Base-by-base conservation (phyloP, 1,140 invertebrate species). In the Scaptomyza pallida region DNA sequence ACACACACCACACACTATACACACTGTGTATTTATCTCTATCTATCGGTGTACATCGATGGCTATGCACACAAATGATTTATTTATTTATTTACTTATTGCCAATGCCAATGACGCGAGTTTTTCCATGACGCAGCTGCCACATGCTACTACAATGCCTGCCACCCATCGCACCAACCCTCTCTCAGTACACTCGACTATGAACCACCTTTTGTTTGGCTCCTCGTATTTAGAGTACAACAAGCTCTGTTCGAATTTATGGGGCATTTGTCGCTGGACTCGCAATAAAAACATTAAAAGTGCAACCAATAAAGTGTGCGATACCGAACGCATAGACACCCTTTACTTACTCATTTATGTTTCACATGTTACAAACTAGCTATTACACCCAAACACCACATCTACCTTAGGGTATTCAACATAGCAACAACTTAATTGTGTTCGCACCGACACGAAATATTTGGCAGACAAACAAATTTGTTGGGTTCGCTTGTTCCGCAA, bases 51-150 rank as follows among this genome's bases (percentile, higher is more conserved):
- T 75, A 74, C 70, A 65, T 55, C 61, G 59, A 51, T 54, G 72
- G 50, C 76, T 75, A 59, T 79, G 63, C 50, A 85, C 69, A 78
- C 73, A 73, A 77, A 88, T 86, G 81, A 86, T 86, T 86, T 86
- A 86, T 86, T 86, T 86, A 86, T 86, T 86, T 86, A 88, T 86
- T 86, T 86, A 79, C 68, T 78, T 82, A 78, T 81, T 82, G 78
- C 64, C 70, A 80, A 85, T 76, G 76, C 72, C 72, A 86, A 71
- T 86, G 76, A 73, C 74, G 74, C 60, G 71, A 72, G 72, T 69
- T 52, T 71, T 61, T 72, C 50, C 64, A 56, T 77, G 79, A 75
- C 75, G 55, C 79, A 85, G 80, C 77, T 85, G 80, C 69, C 81
- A 76, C 77, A 75, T 59, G 67, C 55, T 61, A 47, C 13, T 19